phyloP scores from a whole-genome alignment of 2,113 vertebrate species.

The Agelaius phoeniceus region DNA sequence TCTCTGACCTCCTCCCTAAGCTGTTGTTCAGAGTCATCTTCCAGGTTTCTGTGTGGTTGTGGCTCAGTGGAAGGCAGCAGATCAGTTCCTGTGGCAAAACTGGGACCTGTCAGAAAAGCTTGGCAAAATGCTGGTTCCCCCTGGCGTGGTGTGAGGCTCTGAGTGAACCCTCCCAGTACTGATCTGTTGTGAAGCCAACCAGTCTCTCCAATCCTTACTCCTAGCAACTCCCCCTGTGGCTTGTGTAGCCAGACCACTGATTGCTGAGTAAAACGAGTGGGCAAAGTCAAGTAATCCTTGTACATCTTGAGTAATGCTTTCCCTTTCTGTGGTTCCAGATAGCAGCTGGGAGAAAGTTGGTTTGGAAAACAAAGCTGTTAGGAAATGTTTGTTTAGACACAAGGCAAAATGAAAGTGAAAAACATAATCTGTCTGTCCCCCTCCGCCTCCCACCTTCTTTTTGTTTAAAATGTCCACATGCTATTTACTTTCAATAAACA shows the following conservation, averaged over 20 bases:
- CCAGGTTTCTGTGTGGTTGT: not conserved
- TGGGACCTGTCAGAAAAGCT: not conserved
- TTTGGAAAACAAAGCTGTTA: slow-evolving; percentile 68
- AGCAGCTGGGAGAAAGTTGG: slow-evolving; percentile 54
- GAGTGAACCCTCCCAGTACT: not conserved
- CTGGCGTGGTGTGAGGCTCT: not conserved
- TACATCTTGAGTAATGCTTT: not conserved
- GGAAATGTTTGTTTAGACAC: slow-evolving; percentile 55
- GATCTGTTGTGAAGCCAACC: not conserved
- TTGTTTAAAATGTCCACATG: slow-evolving; percentile 54
- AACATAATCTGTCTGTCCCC: slow-evolving; percentile 56
- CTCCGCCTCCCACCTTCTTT: slow-evolving; percentile 50
- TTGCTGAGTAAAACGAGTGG: not conserved
- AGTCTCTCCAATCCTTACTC: not conserved
- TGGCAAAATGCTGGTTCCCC: not conserved
- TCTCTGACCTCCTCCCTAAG: not conserved
- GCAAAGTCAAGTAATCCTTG: slow-evolving; percentile 3
- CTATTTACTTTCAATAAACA: slow-evolving; percentile 47
- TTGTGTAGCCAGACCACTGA: not conserved
- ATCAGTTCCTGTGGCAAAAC: not conserved
- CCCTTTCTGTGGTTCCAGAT: slow-evolving; percentile 12
- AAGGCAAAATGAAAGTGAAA: slow-evolving; percentile 48
- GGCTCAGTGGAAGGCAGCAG: not conserved
- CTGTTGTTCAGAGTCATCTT: not conserved
- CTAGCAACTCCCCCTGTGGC: not conserved